Conservation (phyloP, 2,888 invertebrate genomes). For the Norana najaformis region DNA sequence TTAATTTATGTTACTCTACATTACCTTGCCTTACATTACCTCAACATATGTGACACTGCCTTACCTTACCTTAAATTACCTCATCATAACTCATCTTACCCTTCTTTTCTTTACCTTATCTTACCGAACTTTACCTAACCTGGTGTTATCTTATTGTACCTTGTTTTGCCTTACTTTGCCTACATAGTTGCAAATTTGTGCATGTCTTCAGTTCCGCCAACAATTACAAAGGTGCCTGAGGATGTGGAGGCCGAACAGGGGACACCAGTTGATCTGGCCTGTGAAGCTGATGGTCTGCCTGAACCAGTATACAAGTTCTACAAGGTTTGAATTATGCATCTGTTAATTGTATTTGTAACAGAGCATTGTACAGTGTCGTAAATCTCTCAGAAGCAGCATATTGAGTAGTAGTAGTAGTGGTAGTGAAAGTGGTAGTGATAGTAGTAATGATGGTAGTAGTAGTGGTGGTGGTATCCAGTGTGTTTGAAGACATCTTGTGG, state of each 20-base stretch:
- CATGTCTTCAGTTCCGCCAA: constrained; percentile 43
- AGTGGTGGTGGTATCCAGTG: not conserved
- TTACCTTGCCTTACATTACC: too few relatives aligned
- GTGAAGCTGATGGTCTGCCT: constrained; percentile 42
- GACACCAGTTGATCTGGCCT: constrained; percentile 39
- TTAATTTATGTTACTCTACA: too few relatives aligned
- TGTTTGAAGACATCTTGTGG: not conserved
- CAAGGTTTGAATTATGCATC: constrained; percentile 35
- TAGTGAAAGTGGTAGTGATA: not conserved
- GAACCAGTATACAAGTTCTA: constrained; percentile 44
- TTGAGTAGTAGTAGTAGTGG: not conserved
- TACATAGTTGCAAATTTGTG: not conserved
- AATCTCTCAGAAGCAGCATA: too few relatives aligned
- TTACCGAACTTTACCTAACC: not conserved
- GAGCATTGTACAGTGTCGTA: not conserved
- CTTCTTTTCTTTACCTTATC: not conserved
- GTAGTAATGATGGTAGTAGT: not conserved
- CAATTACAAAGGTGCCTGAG: constrained; percentile 35
- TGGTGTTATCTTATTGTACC: not conserved
- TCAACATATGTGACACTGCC: too few relatives aligned
- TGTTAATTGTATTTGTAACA: not conserved
- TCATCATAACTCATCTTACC: not conserved
- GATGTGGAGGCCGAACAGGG: constrained; percentile 39
- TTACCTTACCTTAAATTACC: too few relatives aligned
- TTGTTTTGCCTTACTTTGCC: not conserved